Conservation (phyloP, 2,888 invertebrate species). For the Proisotoma minuta region DNA sequence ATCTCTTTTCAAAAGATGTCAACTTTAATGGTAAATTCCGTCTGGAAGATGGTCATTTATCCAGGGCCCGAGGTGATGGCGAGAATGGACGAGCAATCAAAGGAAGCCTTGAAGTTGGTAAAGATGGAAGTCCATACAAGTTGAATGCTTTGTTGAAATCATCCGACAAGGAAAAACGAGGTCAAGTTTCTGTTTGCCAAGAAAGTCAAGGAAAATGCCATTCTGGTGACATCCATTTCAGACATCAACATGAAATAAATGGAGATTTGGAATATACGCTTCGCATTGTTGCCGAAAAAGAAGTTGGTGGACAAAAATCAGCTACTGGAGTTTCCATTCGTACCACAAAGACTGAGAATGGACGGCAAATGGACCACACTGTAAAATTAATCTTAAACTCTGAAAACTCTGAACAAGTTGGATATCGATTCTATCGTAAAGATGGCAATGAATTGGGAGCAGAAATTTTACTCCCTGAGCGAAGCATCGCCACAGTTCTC, state of each 20-base stretch:
- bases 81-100: constrained; percentile 42
- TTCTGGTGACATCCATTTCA: constrained; percentile 28
- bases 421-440: constrained; percentile 49
- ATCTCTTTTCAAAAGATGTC: constrained; percentile 1
- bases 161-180: constrained; percentile 40
- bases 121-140: constrained; percentile 30
- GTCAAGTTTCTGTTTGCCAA: constrained; percentile 35
- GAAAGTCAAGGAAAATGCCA: constrained; percentile 29
- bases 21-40: constrained; percentile 42
- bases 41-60: constrained; percentile 32
- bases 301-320: constrained; percentile 5
- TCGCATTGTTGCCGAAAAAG: constrained; percentile 15
- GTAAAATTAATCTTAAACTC: constrained; percentile 35
- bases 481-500: constrained; percentile 57
- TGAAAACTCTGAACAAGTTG: constrained; percentile 36
- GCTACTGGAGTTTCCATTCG: constrained; percentile 16
- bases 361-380: constrained; percentile 29
- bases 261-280: constrained; percentile 35
- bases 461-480: constrained; percentile 54
- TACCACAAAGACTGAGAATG: constrained; percentile 16
- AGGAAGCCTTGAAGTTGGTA: constrained; percentile 22
- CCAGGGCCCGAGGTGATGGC: constrained; percentile 35
- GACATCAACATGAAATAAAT: constrained; percentile 20
- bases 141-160: constrained; percentile 34
- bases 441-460: constrained; percentile 51